Percentiles rank a stretch among this genome's conserved stretches.
phyloP scores from a whole-genome alignment of 2,113 vertebrate genomes.

The Bos javanicus region DNA sequence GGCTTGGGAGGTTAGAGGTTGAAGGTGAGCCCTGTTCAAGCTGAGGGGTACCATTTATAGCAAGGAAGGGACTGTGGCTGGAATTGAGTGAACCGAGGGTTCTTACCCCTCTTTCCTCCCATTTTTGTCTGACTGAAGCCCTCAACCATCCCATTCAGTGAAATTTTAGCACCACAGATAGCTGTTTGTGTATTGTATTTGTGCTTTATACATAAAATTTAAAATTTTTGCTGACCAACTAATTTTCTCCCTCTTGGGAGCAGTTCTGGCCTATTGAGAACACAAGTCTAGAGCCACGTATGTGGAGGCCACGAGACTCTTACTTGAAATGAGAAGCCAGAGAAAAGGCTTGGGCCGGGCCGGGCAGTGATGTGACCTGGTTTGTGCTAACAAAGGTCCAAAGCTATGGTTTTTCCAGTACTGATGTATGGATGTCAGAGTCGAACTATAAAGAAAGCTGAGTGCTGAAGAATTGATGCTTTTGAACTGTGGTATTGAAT shows the following conservation, averaged over 20 bases:
- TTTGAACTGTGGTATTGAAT: neutral
- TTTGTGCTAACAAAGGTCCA: neutral
- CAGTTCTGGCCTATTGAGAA: neutral
- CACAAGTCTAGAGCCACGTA: neutral
- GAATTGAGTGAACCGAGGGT: neutral
- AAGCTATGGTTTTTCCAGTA: neutral
- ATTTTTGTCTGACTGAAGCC: neutral
- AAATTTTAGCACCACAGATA: neutral
- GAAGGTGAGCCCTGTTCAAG: neutral
- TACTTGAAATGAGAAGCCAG: neutral
- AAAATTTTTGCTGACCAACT: neutral
- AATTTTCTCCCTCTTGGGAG: neutral
- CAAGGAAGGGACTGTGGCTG: too few species aligned
- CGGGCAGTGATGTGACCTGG: neutral
- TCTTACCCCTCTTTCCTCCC: neutral
- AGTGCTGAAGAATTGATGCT: neutral
- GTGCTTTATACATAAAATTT: neutral
- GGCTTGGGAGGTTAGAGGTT: neutral
- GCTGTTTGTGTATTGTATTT: neutral
- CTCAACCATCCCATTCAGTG: neutral
- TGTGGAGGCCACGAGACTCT: neutral
- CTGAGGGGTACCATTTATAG: neutral
- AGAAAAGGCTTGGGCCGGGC: neutral
- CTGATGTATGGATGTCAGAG: neutral
- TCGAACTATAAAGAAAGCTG: neutral